Conservation (phyloP, 2,888 invertebrate genomes). For the Nudaria mundana region DNA sequence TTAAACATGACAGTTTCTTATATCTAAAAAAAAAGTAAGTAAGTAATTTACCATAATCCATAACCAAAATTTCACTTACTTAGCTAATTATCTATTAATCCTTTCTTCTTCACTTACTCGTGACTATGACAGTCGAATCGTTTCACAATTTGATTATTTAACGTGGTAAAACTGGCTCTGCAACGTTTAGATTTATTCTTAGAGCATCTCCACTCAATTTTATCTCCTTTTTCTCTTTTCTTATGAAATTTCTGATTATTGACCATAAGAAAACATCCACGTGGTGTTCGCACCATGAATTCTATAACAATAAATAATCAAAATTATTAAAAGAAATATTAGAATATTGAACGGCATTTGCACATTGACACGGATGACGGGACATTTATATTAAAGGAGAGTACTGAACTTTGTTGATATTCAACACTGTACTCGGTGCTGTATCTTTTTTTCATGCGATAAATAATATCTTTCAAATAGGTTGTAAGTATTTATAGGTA, state of each 20-base stretch:
- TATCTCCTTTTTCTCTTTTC: conserved; percentile 24
- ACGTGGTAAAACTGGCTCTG: conserved; percentile 40
- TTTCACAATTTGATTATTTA: conserved; percentile 33
- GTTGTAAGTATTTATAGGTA: too few relatives aligned
- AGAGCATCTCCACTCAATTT: conserved; percentile 37
- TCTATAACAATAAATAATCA: conserved; percentile 12
- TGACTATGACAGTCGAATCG: conserved; percentile 38
- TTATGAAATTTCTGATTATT: conserved; percentile 39
- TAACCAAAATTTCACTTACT: too few relatives aligned
- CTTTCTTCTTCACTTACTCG: neutral
- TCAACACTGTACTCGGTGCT: too few relatives aligned
- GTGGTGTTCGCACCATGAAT: conserved; percentile 17
- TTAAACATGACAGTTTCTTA: too few relatives aligned
- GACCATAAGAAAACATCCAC: conserved; percentile 33
- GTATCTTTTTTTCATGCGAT: too few relatives aligned
- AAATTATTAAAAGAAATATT: neutral
- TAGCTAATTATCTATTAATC: too few relatives aligned
- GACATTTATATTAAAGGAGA: too few relatives aligned
- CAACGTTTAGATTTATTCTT: conserved; percentile 40
- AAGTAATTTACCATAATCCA: too few relatives aligned
- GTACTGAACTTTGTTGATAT: neutral
- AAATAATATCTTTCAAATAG: too few relatives aligned
- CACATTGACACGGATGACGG: too few relatives aligned
- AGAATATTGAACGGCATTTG: too few relatives aligned
- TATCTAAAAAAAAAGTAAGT: too few relatives aligned